These are phyloP conservation scores for Macrochelys suwanniensis DNA, from an alignment of 2,797 vertebrate genomes.

Conservation along the genomic window DNA sequence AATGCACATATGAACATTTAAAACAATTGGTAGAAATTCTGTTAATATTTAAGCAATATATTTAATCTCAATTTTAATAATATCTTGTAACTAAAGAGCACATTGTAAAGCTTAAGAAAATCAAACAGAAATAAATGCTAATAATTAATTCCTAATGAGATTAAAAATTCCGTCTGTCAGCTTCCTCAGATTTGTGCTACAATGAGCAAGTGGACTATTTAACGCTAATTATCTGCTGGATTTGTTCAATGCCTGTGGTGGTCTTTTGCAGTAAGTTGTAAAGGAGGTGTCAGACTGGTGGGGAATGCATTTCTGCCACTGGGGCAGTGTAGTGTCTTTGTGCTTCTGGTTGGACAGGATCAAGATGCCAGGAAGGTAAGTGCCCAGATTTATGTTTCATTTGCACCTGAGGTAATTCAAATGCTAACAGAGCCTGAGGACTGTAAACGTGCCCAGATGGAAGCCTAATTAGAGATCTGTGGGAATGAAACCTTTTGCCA, in stretches of 20 bases:
- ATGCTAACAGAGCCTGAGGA: not conserved
- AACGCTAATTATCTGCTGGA: not conserved
- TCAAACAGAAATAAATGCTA: not conserved
- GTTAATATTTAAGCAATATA: not conserved
- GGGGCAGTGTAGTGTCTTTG: constrained; percentile 88
- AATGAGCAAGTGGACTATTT: not conserved
- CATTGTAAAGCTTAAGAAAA: not conserved
- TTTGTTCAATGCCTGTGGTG: not conserved
- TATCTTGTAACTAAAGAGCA: not conserved
- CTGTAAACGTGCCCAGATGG: not conserved
- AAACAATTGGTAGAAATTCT: not conserved
- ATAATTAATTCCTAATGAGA: not conserved
- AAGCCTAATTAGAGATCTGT: not conserved
- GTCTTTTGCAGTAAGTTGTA: constrained; percentile 83
- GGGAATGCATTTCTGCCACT: constrained; percentile 86
- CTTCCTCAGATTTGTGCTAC: not conserved
- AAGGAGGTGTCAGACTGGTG: constrained; percentile 89
- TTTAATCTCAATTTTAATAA: not conserved
- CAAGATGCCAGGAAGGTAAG: constrained; percentile 89
- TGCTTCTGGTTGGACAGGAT: constrained; percentile 89
- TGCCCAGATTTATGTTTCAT: not conserved
- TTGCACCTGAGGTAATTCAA: not conserved
- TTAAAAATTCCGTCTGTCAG: not conserved
- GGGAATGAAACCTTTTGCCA: not conserved
- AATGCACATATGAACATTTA: not conserved